Conservation (phyloP, 2,797 vertebrate species). For the Pangasius krempfi region DNA sequence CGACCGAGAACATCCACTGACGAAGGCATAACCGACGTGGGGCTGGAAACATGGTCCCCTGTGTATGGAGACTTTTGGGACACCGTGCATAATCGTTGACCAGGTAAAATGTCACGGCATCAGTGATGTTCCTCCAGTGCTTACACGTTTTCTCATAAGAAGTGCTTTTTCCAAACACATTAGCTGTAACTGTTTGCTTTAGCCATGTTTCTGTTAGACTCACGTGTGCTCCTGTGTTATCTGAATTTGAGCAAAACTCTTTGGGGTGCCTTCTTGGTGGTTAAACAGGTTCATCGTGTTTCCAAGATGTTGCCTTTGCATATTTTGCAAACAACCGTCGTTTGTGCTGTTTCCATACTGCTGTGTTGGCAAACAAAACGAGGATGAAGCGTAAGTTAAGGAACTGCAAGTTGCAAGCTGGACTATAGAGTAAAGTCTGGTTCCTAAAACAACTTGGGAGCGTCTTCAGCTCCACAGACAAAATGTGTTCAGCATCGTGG, state of each 20-base stretch:
- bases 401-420: background rate
- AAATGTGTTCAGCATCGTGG: background rate
- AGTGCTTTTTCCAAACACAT: background rate
- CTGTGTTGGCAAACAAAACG: background rate
- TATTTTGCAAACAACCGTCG: background rate
- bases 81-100: background rate
- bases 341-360: background rate
- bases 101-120: background rate
- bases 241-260: background rate
- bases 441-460: background rate
- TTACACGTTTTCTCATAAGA: background rate
- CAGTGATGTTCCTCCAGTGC: background rate
- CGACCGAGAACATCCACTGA: too few species aligned
- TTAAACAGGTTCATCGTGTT: background rate
- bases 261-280: background rate
- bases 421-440: background rate
- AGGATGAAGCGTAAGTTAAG: background rate
- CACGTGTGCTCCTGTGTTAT: background rate
- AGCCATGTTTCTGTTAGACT: background rate
- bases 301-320: background rate
- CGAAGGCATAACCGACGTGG: too few species aligned
- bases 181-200: background rate
- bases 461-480: background rate
- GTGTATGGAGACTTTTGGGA: too few species aligned
- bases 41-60: too few species aligned